A percentile compares a stretch with the other conserved stretches of the same genome.
phyloP scores from a whole-genome alignment of 2,888 invertebrate species.

The Rotaria magnacalcarata region DNA sequence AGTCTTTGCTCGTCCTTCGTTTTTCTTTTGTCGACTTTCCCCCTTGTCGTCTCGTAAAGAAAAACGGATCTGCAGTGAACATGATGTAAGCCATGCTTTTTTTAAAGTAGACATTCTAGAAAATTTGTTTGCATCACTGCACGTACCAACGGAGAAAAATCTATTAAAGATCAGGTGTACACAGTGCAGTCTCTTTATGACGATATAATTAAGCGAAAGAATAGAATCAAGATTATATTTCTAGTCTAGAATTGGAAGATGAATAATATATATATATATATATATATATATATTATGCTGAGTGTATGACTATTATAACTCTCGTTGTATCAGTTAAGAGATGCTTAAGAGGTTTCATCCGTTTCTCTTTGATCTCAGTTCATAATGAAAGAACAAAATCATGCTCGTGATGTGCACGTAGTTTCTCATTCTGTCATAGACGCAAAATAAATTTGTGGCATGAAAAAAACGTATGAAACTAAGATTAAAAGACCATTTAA shows the following conservation, averaged over 20 bases:
- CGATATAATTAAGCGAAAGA: not conserved
- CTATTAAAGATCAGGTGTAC: not conserved
- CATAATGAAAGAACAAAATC: not conserved
- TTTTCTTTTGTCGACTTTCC: not conserved
- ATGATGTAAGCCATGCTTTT: not conserved
- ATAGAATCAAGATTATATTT: not conserved
- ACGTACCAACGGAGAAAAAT: not conserved
- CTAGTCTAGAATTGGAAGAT: not conserved
- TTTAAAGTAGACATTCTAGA: not conserved
- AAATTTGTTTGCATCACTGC: not conserved
- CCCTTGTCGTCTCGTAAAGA: not conserved
- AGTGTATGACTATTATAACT: not conserved
- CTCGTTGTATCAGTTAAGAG: not conserved
- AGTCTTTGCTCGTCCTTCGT: not conserved
- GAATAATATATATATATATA: not conserved
- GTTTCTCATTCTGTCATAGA: not conserved
- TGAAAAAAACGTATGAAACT: not conserved
- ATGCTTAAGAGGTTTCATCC: no score
- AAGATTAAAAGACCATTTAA: not conserved
- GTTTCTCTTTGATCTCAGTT: not conserved
- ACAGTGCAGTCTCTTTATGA: not conserved
- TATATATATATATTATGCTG: not conserved
- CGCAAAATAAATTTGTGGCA: not conserved
- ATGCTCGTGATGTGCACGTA: not conserved
- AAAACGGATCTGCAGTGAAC: not conserved